Base-by-base conservation (phyloP, 2,888 invertebrate species). In the Lymantria monacha region DNA sequence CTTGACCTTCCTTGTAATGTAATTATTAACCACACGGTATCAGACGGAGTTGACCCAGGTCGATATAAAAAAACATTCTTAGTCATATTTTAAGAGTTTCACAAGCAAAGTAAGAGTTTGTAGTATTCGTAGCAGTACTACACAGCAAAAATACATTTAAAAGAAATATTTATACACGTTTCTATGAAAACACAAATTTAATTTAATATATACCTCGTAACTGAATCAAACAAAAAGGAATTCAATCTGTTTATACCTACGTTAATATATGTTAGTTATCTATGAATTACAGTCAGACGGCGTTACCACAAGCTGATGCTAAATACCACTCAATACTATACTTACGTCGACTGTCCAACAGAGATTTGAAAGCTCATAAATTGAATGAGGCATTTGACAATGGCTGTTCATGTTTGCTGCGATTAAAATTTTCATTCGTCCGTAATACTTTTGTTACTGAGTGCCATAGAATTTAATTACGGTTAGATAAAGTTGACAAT, bases 361-460 rank as follows among this genome's bases (percentile, higher is more conserved):
- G 81, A 85, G 88, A 87, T 87, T 87, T 79, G 79, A 73, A 72
- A 68, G 70, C 72, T 72, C 77, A 74, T 76, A 76, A 81, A 87
- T 85, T 84, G 84, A 85, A 85, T 74, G 76, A 71, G 61, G 57
- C 46, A 37, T 53, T 49, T 51, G 44, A 69, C 69, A 69, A 66
- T 57, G 50, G 55, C 53, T 61, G 65, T 63, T 68, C 72, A 71
- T 79, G 76, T 79, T 70, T 74, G 71, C 64, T 61, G 60, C 64
- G 73, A 78, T 83, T 83, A 73, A 78, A 83, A 80, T 78, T 81
- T 72, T 72, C 72, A 75, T 72, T 79, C 63, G 66, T 60, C 68
- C 67, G 72, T 73, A 66, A 67, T 58, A 61, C 70, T 67, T 68
- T 76, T 73, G 72, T 74, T 61, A 57, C 56, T 50, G 44, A 44